A percentile compares a stretch with the other conserved stretches of the same genome.
Conservation (phyloP, 2,113 vertebrate species). For the Nibea albiflora region DNA sequence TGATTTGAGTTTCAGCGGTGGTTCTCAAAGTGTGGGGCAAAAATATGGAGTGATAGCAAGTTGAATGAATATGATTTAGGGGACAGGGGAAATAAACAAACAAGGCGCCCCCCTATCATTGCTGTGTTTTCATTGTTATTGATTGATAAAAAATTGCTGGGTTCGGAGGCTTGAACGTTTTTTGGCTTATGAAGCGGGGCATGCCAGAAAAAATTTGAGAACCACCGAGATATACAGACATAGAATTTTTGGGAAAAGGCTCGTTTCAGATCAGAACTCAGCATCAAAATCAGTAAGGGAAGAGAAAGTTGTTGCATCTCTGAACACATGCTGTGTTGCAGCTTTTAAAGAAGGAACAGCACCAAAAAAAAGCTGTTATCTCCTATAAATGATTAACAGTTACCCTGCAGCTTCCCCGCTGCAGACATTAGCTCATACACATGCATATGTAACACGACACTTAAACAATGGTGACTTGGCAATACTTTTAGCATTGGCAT, state of each 20-base stretch:
- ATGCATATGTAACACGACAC: not conserved
- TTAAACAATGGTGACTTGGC: not conserved
- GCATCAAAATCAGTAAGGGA: not conserved
- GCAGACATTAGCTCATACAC: not conserved
- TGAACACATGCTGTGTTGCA: not conserved
- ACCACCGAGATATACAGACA: no score
- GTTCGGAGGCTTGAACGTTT: no score
- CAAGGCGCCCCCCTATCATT: no score
- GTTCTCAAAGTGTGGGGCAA: no score
- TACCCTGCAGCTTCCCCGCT: not conserved
- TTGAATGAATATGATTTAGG: no score
- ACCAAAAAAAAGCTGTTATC: not conserved
- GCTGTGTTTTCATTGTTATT: no score
- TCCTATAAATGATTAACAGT: not conserved
- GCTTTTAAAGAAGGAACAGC: no score
- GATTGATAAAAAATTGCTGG: no score
- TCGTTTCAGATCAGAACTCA: not conserved
- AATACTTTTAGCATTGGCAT: not conserved
- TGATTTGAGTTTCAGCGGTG: not conserved
- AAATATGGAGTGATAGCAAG: no score
- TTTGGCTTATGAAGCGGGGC: no score
- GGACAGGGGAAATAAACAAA: no score
- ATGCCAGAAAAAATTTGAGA: no score
- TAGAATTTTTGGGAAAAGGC: not conserved
- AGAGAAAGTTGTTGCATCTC: not conserved